Evolutionary conservation across 2,888 invertebrate species (phyloP).

Genomic region (Trisateles emortualis): DNA sequence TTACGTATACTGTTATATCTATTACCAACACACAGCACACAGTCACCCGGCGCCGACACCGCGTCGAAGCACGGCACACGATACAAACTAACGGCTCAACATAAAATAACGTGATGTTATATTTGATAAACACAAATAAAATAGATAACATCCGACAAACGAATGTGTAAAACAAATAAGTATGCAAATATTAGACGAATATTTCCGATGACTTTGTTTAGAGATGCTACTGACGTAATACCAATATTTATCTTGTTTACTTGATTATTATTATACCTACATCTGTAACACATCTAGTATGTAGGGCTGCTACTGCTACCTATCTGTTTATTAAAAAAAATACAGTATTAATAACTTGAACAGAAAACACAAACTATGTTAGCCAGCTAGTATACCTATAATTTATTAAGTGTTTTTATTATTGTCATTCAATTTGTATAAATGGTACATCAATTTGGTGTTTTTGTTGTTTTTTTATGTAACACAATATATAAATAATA

Average conservation of each 20-base stretch:
- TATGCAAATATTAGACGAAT: not conserved
- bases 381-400: no score
- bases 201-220: not conserved
- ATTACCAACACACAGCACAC: not conserved
- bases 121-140: not conserved
- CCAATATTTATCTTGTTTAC: not conserved
- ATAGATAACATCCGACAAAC: not conserved
- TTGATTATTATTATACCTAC: not conserved
- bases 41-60: no score
- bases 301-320: not conserved
- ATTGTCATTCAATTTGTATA: no score
- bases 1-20: not conserved
- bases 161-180: not conserved
- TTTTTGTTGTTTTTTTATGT: no score
- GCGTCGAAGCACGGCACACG: no score
- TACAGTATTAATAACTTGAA: no score
- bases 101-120: not conserved
- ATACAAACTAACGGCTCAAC: not conserved
- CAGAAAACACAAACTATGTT: no score
- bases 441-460: no score
- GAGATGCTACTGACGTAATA: not conserved
- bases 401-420: no score
- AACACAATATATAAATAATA: no score
- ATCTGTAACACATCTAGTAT: not conserved
- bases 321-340: no score